These are phyloP conservation scores for Syrista parreyssii DNA, from an alignment of 2,888 invertebrate genomes.

Conservation along the genomic window DNA sequence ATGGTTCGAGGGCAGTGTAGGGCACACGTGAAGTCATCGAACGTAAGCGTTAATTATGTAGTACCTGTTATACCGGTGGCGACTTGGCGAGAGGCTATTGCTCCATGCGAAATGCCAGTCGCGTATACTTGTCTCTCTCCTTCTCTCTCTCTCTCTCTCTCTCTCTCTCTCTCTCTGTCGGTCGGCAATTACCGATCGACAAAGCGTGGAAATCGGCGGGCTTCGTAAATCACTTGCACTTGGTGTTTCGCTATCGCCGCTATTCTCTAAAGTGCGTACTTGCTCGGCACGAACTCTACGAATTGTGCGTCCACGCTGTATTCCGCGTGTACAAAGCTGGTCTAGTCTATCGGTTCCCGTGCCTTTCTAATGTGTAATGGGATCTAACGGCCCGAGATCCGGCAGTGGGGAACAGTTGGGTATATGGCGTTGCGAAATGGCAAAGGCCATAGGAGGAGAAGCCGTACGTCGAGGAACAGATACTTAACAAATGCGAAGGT, in stretches of 20 bases:
- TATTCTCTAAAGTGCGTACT: background rate
- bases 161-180: slow-evolving; percentile 20
- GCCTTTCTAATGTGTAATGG: background rate
- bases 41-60: slow-evolving; percentile 44
- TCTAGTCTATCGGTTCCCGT: background rate
- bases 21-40: slow-evolving; percentile 15
- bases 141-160: slow-evolving; percentile 19
- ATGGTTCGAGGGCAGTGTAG: slow-evolving; percentile 32
- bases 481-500: background rate
- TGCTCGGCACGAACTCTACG: background rate
- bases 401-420: background rate
- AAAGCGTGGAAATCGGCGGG: slow-evolving; percentile 8
- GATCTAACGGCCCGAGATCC: background rate
- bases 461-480: background rate
- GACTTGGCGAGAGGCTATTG: slow-evolving; percentile 4
- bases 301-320: background rate
- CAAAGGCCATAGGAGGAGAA: background rate
- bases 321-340: background rate
- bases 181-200: slow-evolving; percentile 13
- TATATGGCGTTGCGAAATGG: background rate
- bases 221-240: slow-evolving; percentile 3
- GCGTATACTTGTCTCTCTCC: slow-evolving; percentile 31
- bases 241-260: background rate
- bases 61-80: slow-evolving; percentile 3
- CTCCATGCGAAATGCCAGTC: slow-evolving; percentile 44